Evolutionary conservation across 2,113 vertebrate species (phyloP).

Genomic region (Rousettus leschenaultii): DNA sequence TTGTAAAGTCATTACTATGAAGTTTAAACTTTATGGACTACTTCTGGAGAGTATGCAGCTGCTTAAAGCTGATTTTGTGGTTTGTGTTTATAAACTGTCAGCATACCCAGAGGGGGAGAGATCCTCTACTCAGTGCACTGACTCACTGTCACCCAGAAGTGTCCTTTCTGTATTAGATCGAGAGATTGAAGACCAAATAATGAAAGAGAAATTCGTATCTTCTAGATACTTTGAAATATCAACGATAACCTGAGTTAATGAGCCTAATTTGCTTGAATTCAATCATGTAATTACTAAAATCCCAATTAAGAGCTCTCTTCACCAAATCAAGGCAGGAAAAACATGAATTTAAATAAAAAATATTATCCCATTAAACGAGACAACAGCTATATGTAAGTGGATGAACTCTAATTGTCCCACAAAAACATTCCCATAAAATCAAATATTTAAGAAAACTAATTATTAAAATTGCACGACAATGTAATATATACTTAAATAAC

Average conservation of each 20-base stretch:
- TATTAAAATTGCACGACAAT: neutral
- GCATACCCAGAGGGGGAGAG: neutral
- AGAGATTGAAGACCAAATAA: neutral
- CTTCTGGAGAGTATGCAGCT: neutral
- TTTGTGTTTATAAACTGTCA: neutral
- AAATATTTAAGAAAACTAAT: neutral
- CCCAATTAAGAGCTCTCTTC: neutral
- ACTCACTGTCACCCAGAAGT: neutral
- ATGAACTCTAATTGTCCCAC: neutral
- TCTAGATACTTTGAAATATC: neutral
- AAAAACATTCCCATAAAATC: neutral
- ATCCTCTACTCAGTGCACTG: neutral
- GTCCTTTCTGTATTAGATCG: neutral
- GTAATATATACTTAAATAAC: neutral
- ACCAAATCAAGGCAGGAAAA: conserved; percentile 10
- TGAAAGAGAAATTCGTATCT: neutral
- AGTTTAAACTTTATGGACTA: neutral
- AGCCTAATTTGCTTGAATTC: neutral
- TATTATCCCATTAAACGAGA: neutral
- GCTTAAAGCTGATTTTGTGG: neutral
- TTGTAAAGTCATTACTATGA: neutral
- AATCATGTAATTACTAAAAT: conserved; percentile 14
- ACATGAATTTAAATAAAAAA: conserved; percentile 30
- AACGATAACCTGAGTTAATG: neutral
- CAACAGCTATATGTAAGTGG: neutral